Percentiles rank a stretch among this genome's conserved stretches.
Evolutionary conservation across 2,113 vertebrate genomes (phyloP).

Genomic region (Proterorhinus semilunaris): DNA sequence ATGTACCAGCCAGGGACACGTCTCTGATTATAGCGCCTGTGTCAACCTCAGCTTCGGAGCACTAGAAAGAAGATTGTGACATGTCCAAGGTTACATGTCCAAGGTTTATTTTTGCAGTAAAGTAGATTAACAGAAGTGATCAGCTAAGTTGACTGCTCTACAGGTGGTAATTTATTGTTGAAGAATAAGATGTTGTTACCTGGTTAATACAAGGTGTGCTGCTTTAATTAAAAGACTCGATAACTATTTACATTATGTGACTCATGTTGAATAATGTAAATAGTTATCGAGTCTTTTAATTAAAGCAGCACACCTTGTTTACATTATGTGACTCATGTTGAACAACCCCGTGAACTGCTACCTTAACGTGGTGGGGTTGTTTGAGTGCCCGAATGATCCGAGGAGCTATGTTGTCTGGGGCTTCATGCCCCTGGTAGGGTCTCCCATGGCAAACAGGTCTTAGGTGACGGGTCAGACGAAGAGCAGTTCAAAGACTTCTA

Average conservation of each 20-base stretch:
- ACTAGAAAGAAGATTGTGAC: constrained; percentile 42
- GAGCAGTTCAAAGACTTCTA: no score
- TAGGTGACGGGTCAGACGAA: no score
- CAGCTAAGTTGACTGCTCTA: neutral
- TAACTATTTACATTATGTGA: no score
- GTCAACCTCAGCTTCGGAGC: constrained; percentile 47
- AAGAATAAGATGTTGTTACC: constrained; percentile 16
- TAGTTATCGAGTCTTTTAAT: neutral
- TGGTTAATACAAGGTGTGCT: neutral
- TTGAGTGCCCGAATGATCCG: no score
- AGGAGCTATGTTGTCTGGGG: no score
- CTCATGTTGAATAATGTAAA: no score
- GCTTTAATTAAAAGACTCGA: neutral
- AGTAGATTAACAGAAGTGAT: neutral
- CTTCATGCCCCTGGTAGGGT: no score
- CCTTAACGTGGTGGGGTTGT: no score
- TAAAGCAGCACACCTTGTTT: no score
- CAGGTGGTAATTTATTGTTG: neutral
- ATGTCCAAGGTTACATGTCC: constrained; percentile 58
- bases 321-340: no score
- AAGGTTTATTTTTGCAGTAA: constrained; percentile 41
- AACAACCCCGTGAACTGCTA: no score
- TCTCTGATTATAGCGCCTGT: constrained; percentile 64
- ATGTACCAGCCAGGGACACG: constrained; percentile 68
- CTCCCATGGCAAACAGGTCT: no score